phyloP scores from a whole-genome alignment of 2,113 vertebrate species.

The Archocentrus centrarchus region DNA sequence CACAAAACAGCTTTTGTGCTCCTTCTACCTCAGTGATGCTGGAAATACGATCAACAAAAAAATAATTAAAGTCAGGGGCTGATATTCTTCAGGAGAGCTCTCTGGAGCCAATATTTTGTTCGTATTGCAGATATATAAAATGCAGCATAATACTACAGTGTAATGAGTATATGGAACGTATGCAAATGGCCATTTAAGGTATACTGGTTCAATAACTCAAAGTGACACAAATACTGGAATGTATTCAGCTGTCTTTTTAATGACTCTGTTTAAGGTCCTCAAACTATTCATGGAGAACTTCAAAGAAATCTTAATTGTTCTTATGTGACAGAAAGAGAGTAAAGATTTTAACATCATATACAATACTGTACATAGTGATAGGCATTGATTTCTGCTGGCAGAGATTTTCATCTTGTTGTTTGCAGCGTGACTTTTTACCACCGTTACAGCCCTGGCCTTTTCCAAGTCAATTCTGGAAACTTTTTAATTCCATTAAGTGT shows the following conservation, averaged over 20 bases:
- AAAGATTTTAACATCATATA: conserved; percentile 28
- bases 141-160: not conserved
- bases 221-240: not conserved
- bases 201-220: not conserved
- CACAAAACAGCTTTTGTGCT: conserved; percentile 13
- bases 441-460: conserved; percentile 56
- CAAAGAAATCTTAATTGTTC: not conserved
- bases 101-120: not conserved
- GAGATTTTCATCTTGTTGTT: conserved; percentile 40
- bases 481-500: conserved; percentile 68
- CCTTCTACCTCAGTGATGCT: not conserved
- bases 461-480: conserved; percentile 56
- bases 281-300: not conserved
- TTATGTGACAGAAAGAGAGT: conserved; percentile 10
- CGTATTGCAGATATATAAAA: not conserved
- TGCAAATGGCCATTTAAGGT: not conserved
- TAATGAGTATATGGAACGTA: not conserved
- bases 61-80: conserved; percentile 4
- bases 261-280: not conserved
- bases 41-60: conserved; percentile 12
- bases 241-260: not conserved
- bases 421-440: conserved; percentile 16
- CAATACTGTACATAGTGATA: conserved; percentile 23
- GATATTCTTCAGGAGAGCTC: not conserved
- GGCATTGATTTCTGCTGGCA: conserved; percentile 58